Conservation (phyloP, 2,797 vertebrate genomes). For the Alca torda region DNA sequence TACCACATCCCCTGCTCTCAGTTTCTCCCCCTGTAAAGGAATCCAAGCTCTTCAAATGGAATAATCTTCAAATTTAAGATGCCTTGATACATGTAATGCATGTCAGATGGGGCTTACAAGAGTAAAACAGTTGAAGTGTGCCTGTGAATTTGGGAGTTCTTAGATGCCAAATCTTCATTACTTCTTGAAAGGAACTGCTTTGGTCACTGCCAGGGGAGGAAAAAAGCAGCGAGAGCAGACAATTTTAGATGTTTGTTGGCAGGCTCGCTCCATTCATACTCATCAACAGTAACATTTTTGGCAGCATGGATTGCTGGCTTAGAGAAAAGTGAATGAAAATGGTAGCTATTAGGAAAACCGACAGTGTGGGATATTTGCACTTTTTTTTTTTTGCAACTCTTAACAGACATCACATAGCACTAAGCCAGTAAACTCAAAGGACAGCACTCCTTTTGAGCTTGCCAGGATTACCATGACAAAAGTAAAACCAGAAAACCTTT, state of each 20-base stretch:
- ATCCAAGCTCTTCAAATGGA: background rate
- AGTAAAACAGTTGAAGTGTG: background rate
- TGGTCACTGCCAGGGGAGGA: background rate
- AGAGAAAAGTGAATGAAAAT: conserved; percentile 28
- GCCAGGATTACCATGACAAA: conserved; percentile 18
- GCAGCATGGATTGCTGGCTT: conserved; percentile 3
- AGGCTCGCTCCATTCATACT: background rate
- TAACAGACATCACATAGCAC: background rate
- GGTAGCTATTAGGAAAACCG: background rate
- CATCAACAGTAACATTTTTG: background rate
- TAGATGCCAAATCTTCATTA: background rate
- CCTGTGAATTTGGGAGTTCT: background rate
- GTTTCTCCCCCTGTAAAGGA: background rate
- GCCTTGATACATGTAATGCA: background rate
- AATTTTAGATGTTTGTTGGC: background rate
- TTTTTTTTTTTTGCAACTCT: background rate
- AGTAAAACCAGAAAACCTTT: background rate
- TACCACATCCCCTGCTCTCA: background rate
- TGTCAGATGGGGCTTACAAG: background rate
- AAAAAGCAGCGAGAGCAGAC: background rate
- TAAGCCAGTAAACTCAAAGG: conserved; percentile 7
- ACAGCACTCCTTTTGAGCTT: conserved; percentile 14
- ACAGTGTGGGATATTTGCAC: background rate
- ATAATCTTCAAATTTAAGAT: background rate
- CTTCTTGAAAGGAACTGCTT: background rate